Evolutionary conservation across 2,888 invertebrate species (phyloP), one percentile per base, ranked within the genome.

Genomic region (Pecten maximus): DNA sequence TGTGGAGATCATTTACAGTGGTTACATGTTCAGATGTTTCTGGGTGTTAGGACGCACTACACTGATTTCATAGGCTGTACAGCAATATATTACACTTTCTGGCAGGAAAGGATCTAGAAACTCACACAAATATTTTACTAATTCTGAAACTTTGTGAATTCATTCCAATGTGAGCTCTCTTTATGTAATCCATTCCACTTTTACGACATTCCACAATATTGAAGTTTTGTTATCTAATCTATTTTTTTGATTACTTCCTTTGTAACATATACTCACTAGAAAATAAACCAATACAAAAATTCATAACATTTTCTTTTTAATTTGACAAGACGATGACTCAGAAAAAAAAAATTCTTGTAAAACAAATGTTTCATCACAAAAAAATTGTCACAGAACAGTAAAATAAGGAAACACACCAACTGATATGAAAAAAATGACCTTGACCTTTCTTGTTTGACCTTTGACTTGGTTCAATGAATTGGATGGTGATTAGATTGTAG

Each of bases 161-260:
- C 74, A 35, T 8, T 74, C 74, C 74, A 74, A 8, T 35, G 74
- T 35, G 35, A 74, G 8, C 35, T 74, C 12, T 54, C 2, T 23
- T 23, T 74, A 15, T 74, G 35, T 74, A 74, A 35, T 35, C 6
- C 28, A 74, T 74, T 35, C 74, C 74, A 35, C 23, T 74, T 74
- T 74, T 23, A 74, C 35, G 74, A 35, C 74, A 35, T 74, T 74
- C 74, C 74, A 35, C 1, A 10, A 74, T 74, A 74, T 35, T 74
- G 28, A 48, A 88, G 40, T 87, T 40, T 60, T 74, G 16, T 88
- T 86, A 40, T 40, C 40, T 87, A 87, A 40, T 87, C 87, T 23
- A 40, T 23, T 87, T 40, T 40, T n/a, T 40, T 44, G 28, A 23
- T 44, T 40, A 40, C 40, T 48, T 10, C 12, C 19, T 88, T 23